Percentiles rank a stretch among this genome's conserved stretches.
These are phyloP conservation scores for Ptyas mucosa DNA, from an alignment of 2,113 vertebrate species.

Conservation along the genomic window DNA sequence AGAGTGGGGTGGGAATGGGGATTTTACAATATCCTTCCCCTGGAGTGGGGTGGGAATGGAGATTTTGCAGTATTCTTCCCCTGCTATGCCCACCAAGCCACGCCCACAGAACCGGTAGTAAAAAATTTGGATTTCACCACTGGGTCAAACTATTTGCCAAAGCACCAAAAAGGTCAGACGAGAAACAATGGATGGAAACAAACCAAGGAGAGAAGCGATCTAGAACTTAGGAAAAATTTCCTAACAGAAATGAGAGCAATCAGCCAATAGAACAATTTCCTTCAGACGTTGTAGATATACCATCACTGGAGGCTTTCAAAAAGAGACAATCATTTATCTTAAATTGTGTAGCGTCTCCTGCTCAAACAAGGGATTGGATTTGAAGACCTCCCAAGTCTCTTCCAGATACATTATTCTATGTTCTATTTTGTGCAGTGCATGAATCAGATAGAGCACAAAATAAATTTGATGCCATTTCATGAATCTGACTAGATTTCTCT, in stretches of 20 bases:
- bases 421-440: not conserved
- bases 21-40: no score
- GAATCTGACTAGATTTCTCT: not conserved
- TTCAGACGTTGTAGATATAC: not conserved
- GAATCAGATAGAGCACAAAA: not conserved
- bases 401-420: not conserved
- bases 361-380: not conserved
- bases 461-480: not conserved
- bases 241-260: not conserved
- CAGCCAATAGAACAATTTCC: not conserved
- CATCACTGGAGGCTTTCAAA: not conserved
- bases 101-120: no score
- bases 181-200: not conserved
- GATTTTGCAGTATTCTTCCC: no score
- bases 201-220: not conserved
- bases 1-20: no score
- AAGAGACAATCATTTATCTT: not conserved
- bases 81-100: no score
- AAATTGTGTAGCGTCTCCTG: not conserved
- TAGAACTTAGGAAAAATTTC: not conserved
- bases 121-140: no score
- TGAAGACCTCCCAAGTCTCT: not conserved
- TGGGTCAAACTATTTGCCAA: not conserved
- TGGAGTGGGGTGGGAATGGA: no score
- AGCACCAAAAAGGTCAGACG: not conserved